These are phyloP conservation scores for Macrobrachium nipponense DNA, from an alignment of 1,140 invertebrate species.

Conservation along the genomic window DNA sequence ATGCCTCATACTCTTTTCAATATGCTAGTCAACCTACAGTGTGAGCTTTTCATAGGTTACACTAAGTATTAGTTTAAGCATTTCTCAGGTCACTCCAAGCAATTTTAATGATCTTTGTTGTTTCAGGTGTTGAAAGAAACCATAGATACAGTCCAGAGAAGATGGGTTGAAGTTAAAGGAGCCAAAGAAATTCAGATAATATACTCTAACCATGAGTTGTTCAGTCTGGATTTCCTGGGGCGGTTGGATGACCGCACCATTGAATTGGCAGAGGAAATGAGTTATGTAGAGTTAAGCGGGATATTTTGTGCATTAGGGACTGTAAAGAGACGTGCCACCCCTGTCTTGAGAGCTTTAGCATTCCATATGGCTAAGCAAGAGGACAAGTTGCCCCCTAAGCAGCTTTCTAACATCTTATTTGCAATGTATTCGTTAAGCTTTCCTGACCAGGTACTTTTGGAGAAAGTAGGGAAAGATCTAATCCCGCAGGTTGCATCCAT, in stretches of 20 bases:
- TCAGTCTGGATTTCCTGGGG: slow-evolving; percentile 30
- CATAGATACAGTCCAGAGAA: slow-evolving; percentile 36
- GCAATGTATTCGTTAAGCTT: slow-evolving; percentile 40
- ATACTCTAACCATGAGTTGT: slow-evolving; percentile 20
- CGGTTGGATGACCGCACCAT: slow-evolving; percentile 46
- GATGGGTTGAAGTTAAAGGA: slow-evolving; percentile 40
- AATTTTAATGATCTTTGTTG: not conserved
- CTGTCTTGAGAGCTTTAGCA: slow-evolving; percentile 34
- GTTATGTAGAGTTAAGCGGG: slow-evolving; percentile 22
- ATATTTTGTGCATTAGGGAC: slow-evolving; percentile 35
- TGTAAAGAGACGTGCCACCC: slow-evolving; percentile 35
- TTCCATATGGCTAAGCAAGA: slow-evolving; percentile 50
- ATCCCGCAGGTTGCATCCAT: slow-evolving; percentile 22
- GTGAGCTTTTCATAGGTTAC: no score
- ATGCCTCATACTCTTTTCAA: no score
- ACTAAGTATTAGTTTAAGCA: not conserved
- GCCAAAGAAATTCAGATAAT: slow-evolving; percentile 30
- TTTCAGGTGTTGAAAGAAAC: slow-evolving; percentile 43
- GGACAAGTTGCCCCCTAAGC: slow-evolving; percentile 34
- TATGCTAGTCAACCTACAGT: no score
- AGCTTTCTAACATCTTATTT: slow-evolving; percentile 34
- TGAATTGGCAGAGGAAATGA: slow-evolving; percentile 38
- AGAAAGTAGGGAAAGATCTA: slow-evolving; percentile 43
- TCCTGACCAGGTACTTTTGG: slow-evolving; percentile 42
- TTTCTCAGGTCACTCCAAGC: no score